phyloP scores from a whole-genome alignment of 2,113 vertebrate genomes.

The Lota lota region DNA sequence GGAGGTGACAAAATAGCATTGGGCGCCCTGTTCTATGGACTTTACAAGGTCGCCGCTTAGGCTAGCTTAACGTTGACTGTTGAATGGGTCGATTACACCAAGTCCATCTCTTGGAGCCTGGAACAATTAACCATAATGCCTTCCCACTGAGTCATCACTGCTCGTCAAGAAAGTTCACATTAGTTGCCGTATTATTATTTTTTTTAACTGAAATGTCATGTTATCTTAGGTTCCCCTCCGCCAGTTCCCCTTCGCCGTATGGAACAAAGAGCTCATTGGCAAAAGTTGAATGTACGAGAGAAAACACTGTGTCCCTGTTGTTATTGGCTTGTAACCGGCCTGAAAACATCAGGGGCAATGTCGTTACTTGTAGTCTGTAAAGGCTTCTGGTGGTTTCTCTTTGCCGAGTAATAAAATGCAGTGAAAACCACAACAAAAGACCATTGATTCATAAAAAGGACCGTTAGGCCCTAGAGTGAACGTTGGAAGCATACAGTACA shows the following conservation, averaged over 20 bases:
- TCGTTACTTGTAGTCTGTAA: conserved; percentile 51
- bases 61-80: conserved; percentile 8
- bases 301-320: conserved; percentile 42
- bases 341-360: conserved; percentile 54
- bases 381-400: conserved; percentile 3
- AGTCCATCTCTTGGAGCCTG: conserved; percentile 13
- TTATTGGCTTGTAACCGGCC: conserved; percentile 44
- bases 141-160: conserved; percentile 25
- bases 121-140: conserved; percentile 13
- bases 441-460: conserved; percentile 14
- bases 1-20: no score
- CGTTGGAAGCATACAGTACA: conserved; percentile 32
- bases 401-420: conserved; percentile 11
- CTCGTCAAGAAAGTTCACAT: conserved; percentile 53
- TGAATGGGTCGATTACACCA: not conserved
- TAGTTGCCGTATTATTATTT: conserved; percentile 17
- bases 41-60: no score
- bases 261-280: conserved; percentile 60
- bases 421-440: conserved; percentile 26
- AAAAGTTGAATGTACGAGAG: conserved; percentile 34
- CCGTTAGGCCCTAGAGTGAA: not conserved
- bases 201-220: conserved; percentile 52
- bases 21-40: no score
- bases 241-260: conserved; percentile 36
- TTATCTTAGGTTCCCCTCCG: conserved; percentile 54